A percentile compares a stretch with the other conserved stretches of the same genome.
Conservation (phyloP, 2,888 invertebrate genomes). For the Emmelina monodactyla region DNA sequence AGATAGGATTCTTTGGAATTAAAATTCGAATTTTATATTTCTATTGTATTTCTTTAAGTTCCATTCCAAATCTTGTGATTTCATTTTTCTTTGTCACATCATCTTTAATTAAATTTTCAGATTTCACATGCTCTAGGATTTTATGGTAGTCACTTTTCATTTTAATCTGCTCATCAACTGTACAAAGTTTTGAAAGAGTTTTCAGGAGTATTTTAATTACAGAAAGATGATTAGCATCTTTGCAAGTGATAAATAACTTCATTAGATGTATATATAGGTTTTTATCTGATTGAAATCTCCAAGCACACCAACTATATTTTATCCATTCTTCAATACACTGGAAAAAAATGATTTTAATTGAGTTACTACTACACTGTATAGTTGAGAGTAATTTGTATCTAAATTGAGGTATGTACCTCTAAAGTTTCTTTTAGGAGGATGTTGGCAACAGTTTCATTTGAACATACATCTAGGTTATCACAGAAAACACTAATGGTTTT, state of each 20-base stretch:
- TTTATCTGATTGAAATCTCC: conserved; percentile 31
- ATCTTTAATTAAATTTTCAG: too few species aligned
- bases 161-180: conserved; percentile 26
- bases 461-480: conserved; percentile 39
- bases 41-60: conserved; percentile 15
- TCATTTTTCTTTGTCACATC: too few species aligned
- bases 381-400: background rate
- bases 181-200: conserved; percentile 31
- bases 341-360: conserved; percentile 17
- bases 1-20: conserved; percentile 21
- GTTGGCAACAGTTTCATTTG: conserved; percentile 31
- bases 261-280: conserved; percentile 36
- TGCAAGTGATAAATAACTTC: conserved; percentile 35
- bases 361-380: background rate
- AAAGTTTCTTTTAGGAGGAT: conserved; percentile 33
- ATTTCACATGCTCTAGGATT: conserved; percentile 23
- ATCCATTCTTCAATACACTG: conserved; percentile 47
- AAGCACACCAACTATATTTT: conserved; percentile 43
- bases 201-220: conserved; percentile 31
- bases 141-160: conserved; percentile 18
- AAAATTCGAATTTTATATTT: conserved; percentile 6
- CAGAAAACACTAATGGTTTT: conserved; percentile 31
- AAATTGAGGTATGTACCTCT: conserved; percentile 24
- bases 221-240: conserved; percentile 22
- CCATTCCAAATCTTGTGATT: too few species aligned